These are phyloP conservation scores for Ataeniobius toweri DNA, from an alignment of 2,797 vertebrate genomes.

Conservation along the genomic window DNA sequence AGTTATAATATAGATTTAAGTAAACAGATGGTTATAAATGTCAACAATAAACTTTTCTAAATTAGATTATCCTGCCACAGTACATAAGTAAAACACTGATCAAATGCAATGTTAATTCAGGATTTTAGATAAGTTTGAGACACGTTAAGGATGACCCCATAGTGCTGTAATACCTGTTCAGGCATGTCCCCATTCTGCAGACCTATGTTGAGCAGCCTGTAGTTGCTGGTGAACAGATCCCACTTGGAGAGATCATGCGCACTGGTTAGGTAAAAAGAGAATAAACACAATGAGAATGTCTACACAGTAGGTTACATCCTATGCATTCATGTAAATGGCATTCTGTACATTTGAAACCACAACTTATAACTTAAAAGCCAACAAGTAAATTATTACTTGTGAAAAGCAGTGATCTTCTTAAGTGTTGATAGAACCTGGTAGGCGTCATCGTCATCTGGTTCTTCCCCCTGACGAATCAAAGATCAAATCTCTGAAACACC, in stretches of 20 bases:
- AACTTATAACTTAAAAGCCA: not conserved
- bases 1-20: not conserved
- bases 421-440: constrained; percentile 96
- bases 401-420: constrained; percentile 97
- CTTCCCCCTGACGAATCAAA: constrained; percentile 85
- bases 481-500: constrained; percentile 12
- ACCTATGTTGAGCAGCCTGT: constrained; percentile 93
- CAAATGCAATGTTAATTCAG: not conserved
- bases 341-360: not conserved
- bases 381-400: constrained; percentile 83
- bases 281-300: not conserved
- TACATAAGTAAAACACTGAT: not conserved
- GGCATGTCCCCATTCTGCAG: constrained; percentile 99
- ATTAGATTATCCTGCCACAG: not conserved
- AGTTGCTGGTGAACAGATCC: constrained; percentile 98
- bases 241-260: constrained; percentile 96
- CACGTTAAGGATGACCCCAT: not conserved
- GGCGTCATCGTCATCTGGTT: constrained; percentile 95
- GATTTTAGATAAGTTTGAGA: not conserved
- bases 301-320: not conserved
- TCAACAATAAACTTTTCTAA: not conserved
- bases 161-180: constrained; percentile 87
- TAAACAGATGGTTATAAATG: not conserved
- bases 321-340: not conserved
- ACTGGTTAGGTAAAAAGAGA: constrained; percentile 71